Evolutionary conservation across 2,113 vertebrate species (phyloP), one percentile per base, ranked within the genome.

Genomic region (Sturnus vulgaris): DNA sequence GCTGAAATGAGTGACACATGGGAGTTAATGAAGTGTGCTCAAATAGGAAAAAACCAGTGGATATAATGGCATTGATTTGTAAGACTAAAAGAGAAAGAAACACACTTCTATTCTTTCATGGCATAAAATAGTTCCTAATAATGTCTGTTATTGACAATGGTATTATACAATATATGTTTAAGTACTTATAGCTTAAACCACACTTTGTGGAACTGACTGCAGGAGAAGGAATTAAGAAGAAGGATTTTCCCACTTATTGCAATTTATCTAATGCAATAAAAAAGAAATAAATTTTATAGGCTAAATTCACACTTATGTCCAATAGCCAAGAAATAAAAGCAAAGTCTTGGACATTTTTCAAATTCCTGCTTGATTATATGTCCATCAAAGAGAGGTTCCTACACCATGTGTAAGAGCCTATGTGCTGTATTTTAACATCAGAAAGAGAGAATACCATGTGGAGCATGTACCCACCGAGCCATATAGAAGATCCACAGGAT

Each of bases 401-500:
- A 82, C 85, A 83, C 94, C 82, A 95, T 61, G 87, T 95, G 82
- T 86, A 95, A 96, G 86, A 96, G 89, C 75, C 93, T 92, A 88
- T 94, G 89, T 94, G 87, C 90, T 93, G 90, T 65, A 96, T 96
- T 96, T 97, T 93, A 95, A 95, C 93, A 96, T 96, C 96, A 95
- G 94, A 97, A 93, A 91, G 90, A 79, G 82, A 86, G 77, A 96
- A 96, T 96, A 95, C 87, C 94, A 96, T 96, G 94, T 92, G 95
- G 95, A 97, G 96, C 90, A 90, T 93, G 94, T 94, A 94, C 95
- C 96, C 90, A 96, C 96, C 76, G 89, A 96, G 91, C 79, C 72
- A 95, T 91, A 96, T 69, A 97, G 96, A 96, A 96, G 96, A 96
- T 95, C 95, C 96, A 95, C 96, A 97, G 95, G 94, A 95, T 86